Percentiles rank a stretch among this genome's conserved stretches.
phyloP scores from a whole-genome alignment of 2,113 vertebrate species.

The Pipa parva region DNA sequence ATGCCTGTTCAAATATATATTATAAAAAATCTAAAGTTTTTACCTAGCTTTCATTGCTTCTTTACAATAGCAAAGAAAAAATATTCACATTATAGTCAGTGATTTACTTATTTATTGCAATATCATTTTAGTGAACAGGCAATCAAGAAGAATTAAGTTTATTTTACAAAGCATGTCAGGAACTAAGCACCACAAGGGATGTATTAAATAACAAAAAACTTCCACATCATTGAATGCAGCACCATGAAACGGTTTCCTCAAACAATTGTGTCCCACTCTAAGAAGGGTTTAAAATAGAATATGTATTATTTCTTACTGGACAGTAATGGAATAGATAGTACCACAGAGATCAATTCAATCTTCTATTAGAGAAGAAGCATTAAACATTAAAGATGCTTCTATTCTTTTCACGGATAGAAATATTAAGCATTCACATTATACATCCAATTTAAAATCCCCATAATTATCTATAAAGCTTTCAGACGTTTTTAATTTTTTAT shows the following conservation, averaged over 20 bases:
- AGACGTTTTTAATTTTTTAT: slow-evolving; percentile 47
- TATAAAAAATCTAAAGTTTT: no score
- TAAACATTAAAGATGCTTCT: slow-evolving; percentile 58
- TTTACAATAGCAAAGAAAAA: no score
- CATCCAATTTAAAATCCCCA: slow-evolving; percentile 54
- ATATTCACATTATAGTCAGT: no score
- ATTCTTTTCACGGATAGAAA: slow-evolving; percentile 47
- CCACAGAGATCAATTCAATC: slow-evolving; percentile 42
- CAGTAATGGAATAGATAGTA: slow-evolving; percentile 45
- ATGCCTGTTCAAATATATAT: no score
- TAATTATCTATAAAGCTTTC: slow-evolving; percentile 45
- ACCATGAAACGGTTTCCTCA: neutral
- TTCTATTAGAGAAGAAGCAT: slow-evolving; percentile 53
- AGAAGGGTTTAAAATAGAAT: slow-evolving; percentile 50
- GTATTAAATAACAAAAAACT: no score
- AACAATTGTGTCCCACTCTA: slow-evolving; percentile 32
- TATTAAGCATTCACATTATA: slow-evolving; percentile 60
- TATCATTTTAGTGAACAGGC: no score
- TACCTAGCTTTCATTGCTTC: no score
- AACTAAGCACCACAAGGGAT: neutral
- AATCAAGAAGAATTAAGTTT: no score
- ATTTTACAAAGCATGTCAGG: no score
- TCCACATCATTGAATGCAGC: neutral
- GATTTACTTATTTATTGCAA: no score
- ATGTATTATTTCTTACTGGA: slow-evolving; percentile 50